Evolutionary conservation across 2,797 vertebrate genomes (phyloP), one percentile per base, ranked within the genome.

Genomic region (Momotus momota): DNA sequence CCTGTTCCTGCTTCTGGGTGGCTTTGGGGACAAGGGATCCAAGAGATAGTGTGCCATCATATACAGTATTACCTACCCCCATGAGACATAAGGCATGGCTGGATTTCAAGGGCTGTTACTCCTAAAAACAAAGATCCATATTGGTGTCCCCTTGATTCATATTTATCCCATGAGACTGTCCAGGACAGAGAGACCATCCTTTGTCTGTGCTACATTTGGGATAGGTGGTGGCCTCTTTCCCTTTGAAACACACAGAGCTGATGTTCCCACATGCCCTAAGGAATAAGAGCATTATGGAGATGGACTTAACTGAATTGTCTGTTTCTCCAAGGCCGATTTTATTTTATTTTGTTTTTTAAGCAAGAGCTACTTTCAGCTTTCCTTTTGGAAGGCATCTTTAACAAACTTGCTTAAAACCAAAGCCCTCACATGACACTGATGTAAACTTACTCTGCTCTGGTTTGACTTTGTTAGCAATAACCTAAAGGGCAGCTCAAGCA

Each of bases 201-300:
- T 96, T 93, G 77, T 94, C 57, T 91, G 46, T 70, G 62, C 70
- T 90, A 35, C 16, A 4, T 64, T 25, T 90, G 70, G 89, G 80
- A 49, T 89, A 95, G 87, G 93, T 94, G 87, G 93, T 94, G 93
- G 85, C 58, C 55, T 88, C 75, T 88, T 93, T 64, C 85, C 1
- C 0, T 91, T 84, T 81, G 70, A 93, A 93, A 90, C 54, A 31
- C 18, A 38, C 72, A 38, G 72, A 93, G 94, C 79, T 96, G 91
- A 95, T 91, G 29, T 82, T 93, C 49, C 69, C 64, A 60, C 43
- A 77, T 69, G 29, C 81, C 77, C 62, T 40, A 57, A 81, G 94
- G 89, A 93, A 84, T 62, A 94, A 83, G 26, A 45, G 9, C 55
- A 40, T 94, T 94, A 75, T 94, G 80, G 91, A 93, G 51, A 94